phyloP scores from a whole-genome alignment of 2,888 invertebrate genomes.

The Latrodectus hesperus region DNA sequence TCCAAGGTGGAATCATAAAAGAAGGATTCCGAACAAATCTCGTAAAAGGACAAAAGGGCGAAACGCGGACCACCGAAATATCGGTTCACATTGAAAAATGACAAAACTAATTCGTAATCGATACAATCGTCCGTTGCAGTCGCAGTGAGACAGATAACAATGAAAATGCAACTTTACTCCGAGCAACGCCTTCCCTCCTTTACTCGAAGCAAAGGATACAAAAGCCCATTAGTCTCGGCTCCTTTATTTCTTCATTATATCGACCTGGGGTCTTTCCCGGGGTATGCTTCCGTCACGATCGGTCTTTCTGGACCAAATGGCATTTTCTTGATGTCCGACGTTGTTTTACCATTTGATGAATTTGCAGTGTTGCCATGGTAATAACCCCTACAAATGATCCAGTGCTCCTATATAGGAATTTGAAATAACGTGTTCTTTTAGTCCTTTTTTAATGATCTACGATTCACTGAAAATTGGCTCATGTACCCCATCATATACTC shows the following conservation, averaged over 20 bases:
- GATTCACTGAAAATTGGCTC: no score
- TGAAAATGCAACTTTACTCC: not conserved
- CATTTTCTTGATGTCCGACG: not conserved
- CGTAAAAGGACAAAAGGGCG: not conserved
- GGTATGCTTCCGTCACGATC: not conserved
- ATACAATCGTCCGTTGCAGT: slow-evolving; percentile 9
- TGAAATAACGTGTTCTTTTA: no score
- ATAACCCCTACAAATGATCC: not conserved
- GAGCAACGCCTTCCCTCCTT: not conserved
- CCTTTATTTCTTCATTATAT: slow-evolving; percentile 44
- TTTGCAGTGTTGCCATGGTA: not conserved
- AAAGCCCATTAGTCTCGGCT: slow-evolving; percentile 46
- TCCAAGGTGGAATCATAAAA: no score
- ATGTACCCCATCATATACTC: no score
- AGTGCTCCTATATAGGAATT: no score
- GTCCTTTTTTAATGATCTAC: no score
- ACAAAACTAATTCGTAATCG: slow-evolving; percentile 60
- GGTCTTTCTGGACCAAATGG: not conserved
- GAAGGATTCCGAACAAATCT: no score
- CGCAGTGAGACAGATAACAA: slow-evolving; percentile 24
- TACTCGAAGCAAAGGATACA: not conserved
- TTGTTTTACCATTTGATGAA: not conserved
- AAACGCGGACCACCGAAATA: not conserved
- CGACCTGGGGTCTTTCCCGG: not conserved
- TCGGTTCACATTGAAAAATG: not conserved